Conservation (phyloP, 2,113 vertebrate genomes). For the Leptobrachium leishanense region DNA sequence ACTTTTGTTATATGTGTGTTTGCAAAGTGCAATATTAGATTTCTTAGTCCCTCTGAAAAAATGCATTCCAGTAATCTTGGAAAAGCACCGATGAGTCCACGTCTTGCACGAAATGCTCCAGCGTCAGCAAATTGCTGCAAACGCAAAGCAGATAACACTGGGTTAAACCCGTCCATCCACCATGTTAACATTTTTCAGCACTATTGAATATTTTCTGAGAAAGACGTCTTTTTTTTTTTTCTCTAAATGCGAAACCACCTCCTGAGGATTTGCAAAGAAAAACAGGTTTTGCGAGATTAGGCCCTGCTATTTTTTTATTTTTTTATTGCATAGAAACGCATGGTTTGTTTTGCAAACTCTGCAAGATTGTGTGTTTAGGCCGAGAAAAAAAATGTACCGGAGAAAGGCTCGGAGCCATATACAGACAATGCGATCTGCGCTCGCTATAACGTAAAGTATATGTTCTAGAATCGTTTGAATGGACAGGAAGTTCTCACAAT, state of each 20-base stretch:
- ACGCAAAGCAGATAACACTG: no score
- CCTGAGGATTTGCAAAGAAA: constrained; percentile 30
- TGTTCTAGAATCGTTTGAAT: not conserved
- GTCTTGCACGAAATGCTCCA: no score
- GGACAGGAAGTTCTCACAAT: no score
- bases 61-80: no score
- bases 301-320: constrained; percentile 10
- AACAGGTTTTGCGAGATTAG: constrained; percentile 41
- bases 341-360: constrained; percentile 43
- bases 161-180: no score
- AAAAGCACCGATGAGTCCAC: no score
- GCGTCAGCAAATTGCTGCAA: no score
- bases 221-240: not conserved
- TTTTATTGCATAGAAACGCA: constrained; percentile 45
- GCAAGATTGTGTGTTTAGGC: constrained; percentile 10
- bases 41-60: no score
- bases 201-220: no score
- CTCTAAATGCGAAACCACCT: constrained; percentile 8
- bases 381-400: constrained; percentile 4
- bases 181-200: no score
- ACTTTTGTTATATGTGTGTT: no score
- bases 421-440: not conserved
- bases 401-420: not conserved
- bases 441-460: not conserved
- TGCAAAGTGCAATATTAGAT: no score